These are phyloP conservation scores for Oryzias melastigma DNA, from an alignment of 2,113 vertebrate genomes.

Conservation along the genomic window DNA sequence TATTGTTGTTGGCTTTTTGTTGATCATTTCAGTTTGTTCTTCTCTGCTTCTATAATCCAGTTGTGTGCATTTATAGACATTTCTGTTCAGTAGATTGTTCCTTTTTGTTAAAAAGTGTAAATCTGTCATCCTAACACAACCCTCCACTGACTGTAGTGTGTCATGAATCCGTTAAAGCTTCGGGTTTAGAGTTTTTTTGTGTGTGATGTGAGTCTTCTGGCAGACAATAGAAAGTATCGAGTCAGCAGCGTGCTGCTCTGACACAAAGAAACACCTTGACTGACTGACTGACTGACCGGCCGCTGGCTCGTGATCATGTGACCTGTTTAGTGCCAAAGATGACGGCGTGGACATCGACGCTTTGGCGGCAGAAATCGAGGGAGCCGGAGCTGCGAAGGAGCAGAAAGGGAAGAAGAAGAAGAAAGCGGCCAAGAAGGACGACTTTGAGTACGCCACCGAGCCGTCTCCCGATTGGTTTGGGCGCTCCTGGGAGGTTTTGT, in stretches of 20 bases:
- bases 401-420: constrained; percentile 91
- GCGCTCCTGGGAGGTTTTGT: neutral
- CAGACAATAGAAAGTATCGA: constrained; percentile 18
- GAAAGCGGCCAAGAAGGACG: constrained; percentile 88
- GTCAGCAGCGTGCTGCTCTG: constrained; percentile 46
- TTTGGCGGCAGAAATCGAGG: constrained; percentile 96
- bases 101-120: too few relatives aligned
- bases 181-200: too few relatives aligned
- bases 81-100: too few relatives aligned
- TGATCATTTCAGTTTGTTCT: too few relatives aligned
- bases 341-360: constrained; percentile 91
- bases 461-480: neutral
- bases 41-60: too few relatives aligned
- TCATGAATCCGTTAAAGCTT: too few relatives aligned
- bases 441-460: constrained; percentile 83
- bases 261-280: neutral
- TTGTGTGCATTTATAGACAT: too few relatives aligned
- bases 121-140: too few relatives aligned
- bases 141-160: too few relatives aligned
- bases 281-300: neutral
- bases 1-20: too few relatives aligned
- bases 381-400: constrained; percentile 91
- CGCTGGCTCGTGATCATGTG: neutral
- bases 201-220: neutral
- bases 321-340: constrained; percentile 84